Evolutionary conservation across 2,888 invertebrate species (phyloP).

Genomic region (Lithophane leautieri): DNA sequence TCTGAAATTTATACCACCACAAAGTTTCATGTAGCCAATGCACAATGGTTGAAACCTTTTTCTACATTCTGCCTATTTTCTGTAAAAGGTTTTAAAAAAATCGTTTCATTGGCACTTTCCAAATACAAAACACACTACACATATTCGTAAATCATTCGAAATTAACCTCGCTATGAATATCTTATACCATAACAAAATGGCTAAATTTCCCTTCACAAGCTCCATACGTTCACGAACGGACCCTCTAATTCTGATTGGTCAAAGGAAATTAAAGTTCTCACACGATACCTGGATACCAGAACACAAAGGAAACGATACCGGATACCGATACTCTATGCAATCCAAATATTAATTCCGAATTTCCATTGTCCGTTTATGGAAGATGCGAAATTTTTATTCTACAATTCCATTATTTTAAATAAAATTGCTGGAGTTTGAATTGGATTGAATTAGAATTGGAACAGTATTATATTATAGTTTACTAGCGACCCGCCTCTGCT

Average conservation of each 20-base stretch:
- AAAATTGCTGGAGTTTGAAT: constrained; percentile 4
- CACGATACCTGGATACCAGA: constrained; percentile 57
- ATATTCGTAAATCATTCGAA: neutral
- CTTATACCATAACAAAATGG: constrained; percentile 26
- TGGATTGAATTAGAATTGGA: neutral
- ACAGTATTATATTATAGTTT: neutral
- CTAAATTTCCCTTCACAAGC: constrained; percentile 17
- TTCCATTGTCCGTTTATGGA: constrained; percentile 71
- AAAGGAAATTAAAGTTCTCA: constrained; percentile 76
- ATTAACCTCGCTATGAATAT: neutral
- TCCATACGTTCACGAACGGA: constrained; percentile 34
- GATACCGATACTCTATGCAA: constrained; percentile 65
- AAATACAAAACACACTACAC: neutral
- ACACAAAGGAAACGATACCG: constrained; percentile 73
- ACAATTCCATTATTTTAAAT: constrained; percentile 34
- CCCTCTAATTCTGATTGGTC: constrained; percentile 77
- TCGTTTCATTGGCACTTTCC: neutral
- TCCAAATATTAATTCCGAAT: constrained; percentile 83
- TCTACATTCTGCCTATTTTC: neutral
- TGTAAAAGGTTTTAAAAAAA: neutral
- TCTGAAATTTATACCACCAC: neutral
- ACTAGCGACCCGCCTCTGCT: neutral
- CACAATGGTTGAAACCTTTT: neutral
- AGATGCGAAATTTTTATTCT: constrained; percentile 63
- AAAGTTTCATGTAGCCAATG: neutral